These are phyloP conservation scores for Dendroctonus valens DNA, from an alignment of 1,140 invertebrate species.

Conservation along the genomic window DNA sequence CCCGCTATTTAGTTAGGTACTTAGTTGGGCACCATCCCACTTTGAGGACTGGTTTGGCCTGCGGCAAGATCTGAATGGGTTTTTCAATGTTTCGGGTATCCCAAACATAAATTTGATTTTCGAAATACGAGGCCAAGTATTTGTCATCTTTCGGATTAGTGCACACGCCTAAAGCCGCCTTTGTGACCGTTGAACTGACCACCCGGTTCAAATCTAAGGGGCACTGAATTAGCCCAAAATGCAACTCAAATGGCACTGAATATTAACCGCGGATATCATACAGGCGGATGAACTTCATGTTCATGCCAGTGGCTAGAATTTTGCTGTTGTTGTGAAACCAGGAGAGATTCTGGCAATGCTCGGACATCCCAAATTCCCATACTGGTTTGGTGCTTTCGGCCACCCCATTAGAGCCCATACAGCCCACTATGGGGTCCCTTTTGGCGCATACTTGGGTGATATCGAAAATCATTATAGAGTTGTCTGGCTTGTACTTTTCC, in stretches of 20 bases:
- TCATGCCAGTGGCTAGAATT: conserved; percentile 81
- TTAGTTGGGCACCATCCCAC: conserved; percentile 89
- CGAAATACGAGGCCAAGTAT: conserved; percentile 78
- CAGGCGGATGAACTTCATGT: conserved; percentile 85
- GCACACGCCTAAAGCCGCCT: conserved; percentile 78
- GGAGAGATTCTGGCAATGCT: conserved; percentile 78
- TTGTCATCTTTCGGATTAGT: conserved; percentile 76
- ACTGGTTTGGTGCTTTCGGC: conserved; percentile 56
- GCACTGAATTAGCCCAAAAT: conserved; percentile 19
- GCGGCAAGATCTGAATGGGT: conserved; percentile 71
- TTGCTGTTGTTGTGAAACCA: conserved; percentile 78
- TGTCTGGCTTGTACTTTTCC: conserved; percentile 82
- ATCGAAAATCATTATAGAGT: conserved; percentile 80
- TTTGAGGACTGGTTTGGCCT: conserved; percentile 69
- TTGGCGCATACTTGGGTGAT: conserved; percentile 57
- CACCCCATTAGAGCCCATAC: conserved; percentile 35
- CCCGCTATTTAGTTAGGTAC: conserved; percentile 48
- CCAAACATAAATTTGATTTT: conserved; percentile 82
- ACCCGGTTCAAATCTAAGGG: conserved; percentile 68
- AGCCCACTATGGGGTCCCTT: conserved; percentile 42
- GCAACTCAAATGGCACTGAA: background rate
- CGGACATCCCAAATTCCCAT: conserved; percentile 71
- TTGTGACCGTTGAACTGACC: conserved; percentile 71
- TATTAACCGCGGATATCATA: conserved; percentile 83
- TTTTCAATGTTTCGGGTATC: conserved; percentile 85